Percentiles rank a stretch among this genome's conserved stretches.
Conservation (phyloP, 1,140 invertebrate genomes). For the Odontomachus brunneus region DNA sequence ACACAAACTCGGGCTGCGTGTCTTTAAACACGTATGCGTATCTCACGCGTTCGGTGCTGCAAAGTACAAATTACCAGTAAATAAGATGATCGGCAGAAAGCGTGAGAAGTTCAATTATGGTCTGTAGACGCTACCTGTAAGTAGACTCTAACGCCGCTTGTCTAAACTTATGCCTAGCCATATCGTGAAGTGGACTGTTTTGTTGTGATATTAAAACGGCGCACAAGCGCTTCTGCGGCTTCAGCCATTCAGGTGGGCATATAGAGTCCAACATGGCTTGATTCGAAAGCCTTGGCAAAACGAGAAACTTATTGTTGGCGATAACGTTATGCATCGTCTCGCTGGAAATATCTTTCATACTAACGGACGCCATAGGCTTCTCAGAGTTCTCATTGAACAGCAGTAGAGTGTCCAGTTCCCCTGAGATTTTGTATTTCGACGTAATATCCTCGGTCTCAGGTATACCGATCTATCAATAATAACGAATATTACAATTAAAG, state of each 20-base stretch:
- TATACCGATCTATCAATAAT: conserved; percentile 88
- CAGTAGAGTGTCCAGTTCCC: conserved; percentile 93
- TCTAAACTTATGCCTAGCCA: conserved; percentile 87
- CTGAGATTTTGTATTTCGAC: conserved; percentile 90
- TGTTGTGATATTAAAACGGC: conserved; percentile 92
- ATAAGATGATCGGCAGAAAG: neutral
- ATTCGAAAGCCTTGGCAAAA: conserved; percentile 95
- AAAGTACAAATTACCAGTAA: conserved; percentile 56
- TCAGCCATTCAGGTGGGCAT: conserved; percentile 94
- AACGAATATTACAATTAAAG: conserved; percentile 31
- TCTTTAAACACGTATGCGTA: conserved; percentile 96
- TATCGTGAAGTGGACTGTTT: conserved; percentile 88
- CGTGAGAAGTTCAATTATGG: conserved; percentile 4
- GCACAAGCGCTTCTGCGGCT: conserved; percentile 93
- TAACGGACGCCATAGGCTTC: conserved; percentile 93
- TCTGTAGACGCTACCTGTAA: conserved; percentile 79
- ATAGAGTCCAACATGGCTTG: conserved; percentile 93
- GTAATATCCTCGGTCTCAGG: conserved; percentile 88
- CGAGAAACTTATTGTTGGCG: conserved; percentile 94
- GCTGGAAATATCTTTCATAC: conserved; percentile 94
- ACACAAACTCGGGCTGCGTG: conserved; percentile 92
- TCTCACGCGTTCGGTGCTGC: conserved; percentile 89
- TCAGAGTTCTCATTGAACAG: conserved; percentile 96
- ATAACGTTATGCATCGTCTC: conserved; percentile 95
- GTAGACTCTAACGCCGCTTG: conserved; percentile 89